A percentile compares a stretch with the other conserved stretches of the same genome.
Evolutionary conservation across 2,113 vertebrate species (phyloP).

Genomic region (Embiotoca jacksoni): DNA sequence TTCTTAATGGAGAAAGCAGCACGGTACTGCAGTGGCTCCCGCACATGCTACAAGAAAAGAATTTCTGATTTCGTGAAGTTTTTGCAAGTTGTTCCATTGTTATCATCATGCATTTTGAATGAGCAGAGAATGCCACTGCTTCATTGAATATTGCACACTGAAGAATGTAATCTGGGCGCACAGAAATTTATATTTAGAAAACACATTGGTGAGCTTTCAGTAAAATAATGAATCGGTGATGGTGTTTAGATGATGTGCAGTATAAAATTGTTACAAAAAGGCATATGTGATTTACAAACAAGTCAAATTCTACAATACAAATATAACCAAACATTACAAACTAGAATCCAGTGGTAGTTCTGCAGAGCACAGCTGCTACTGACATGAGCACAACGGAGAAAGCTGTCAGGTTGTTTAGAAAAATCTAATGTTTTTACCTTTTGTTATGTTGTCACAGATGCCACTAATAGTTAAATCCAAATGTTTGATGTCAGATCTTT

Average conservation of each 20-base stretch:
- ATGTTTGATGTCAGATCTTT: conserved; percentile 43
- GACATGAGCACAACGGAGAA: conserved; percentile 56
- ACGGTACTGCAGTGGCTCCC: conserved; percentile 38
- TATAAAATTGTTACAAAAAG: conserved; percentile 85
- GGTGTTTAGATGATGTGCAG: conserved; percentile 70
- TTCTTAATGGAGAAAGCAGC: conserved; percentile 54
- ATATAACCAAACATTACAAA: conserved; percentile 55
- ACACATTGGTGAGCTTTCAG: conserved; percentile 64
- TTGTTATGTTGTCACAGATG: conserved; percentile 51
- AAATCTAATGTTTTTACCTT: conserved; percentile 12
- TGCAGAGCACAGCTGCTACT: conserved; percentile 42
- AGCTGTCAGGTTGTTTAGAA: conserved; percentile 46
- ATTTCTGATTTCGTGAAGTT: conserved; percentile 13
- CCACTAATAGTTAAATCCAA: conserved; percentile 23
- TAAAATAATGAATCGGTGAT: conserved; percentile 55
- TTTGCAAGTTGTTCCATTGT: conserved; percentile 18
- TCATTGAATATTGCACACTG: conserved; percentile 71
- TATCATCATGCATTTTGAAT: conserved; percentile 35
- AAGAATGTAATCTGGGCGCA: conserved; percentile 62
- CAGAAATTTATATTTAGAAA: conserved; percentile 63
- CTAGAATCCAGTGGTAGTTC: conserved; percentile 69
- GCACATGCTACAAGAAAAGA: conserved; percentile 35
- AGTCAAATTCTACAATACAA: conserved; percentile 76
- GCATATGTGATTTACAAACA: conserved; percentile 82
- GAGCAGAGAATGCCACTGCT: conserved; percentile 50